Evolutionary conservation across 1,140 invertebrate species (phyloP).

Genomic region (Panulirus ornatus): DNA sequence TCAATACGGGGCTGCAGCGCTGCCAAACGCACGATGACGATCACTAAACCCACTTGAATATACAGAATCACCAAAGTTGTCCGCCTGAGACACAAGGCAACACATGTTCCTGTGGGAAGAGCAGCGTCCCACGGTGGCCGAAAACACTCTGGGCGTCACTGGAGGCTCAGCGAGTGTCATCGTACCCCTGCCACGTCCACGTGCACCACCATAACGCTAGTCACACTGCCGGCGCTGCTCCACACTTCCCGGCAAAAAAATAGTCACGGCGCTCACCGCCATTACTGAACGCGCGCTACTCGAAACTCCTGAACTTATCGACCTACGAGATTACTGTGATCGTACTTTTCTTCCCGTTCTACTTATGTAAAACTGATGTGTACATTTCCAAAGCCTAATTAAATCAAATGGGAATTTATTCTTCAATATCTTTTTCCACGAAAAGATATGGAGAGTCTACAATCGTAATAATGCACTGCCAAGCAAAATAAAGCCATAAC

Average conservation of each 20-base stretch:
- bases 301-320: neutral
- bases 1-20: conserved; percentile 56
- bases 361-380: too few species aligned
- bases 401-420: too few species aligned
- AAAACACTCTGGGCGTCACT: conserved; percentile 25
- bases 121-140: conserved; percentile 1
- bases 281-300: neutral
- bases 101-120: neutral
- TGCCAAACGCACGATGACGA: conserved; percentile 63
- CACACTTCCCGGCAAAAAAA: conserved; percentile 55
- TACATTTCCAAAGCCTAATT: too few species aligned
- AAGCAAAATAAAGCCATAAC: too few species aligned
- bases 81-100: neutral
- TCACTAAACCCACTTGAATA: neutral
- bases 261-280: conserved; percentile 58
- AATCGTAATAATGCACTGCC: too few species aligned
- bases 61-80: neutral
- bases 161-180: conserved; percentile 37
- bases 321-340: too few species aligned
- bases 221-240: conserved; percentile 58
- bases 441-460: too few species aligned
- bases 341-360: too few species aligned
- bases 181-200: conserved; percentile 65
- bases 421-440: too few species aligned
- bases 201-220: conserved; percentile 68